Evolutionary conservation across 2,797 vertebrate genomes (phyloP).

Genomic region (Sebastes trivittatus): DNA sequence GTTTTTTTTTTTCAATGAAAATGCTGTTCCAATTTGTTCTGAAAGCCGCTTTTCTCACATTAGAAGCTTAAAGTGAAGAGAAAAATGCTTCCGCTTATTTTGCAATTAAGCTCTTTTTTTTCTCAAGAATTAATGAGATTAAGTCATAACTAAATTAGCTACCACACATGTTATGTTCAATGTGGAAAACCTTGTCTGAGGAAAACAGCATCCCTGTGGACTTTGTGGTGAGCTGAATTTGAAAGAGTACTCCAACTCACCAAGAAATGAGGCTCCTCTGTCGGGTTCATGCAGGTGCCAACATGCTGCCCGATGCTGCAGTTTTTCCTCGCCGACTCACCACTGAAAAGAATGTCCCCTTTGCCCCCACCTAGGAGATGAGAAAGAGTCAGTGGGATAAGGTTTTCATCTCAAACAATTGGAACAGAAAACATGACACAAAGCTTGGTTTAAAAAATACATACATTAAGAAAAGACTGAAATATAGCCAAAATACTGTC

Average conservation of each 20-base stretch:
- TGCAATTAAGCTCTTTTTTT: constrained; percentile 18
- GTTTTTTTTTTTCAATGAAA: background rate
- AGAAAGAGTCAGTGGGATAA: constrained; percentile 65
- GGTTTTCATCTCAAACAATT: background rate
- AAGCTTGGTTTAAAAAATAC: background rate
- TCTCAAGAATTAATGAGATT: constrained; percentile 8
- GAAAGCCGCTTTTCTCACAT: constrained; percentile 42
- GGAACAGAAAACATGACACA: background rate
- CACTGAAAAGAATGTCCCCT: constrained; percentile 50
- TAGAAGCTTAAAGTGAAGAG: constrained; percentile 20
- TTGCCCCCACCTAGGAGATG: constrained; percentile 72
- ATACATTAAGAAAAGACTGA: background rate
- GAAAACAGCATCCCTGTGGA: background rate
- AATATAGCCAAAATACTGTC: background rate
- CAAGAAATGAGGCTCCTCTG: constrained; percentile 82
- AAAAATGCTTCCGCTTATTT: constrained; percentile 7
- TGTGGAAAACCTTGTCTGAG: background rate
- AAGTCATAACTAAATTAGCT: constrained; percentile 15
- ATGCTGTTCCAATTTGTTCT: background rate
- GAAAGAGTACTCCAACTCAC: constrained; percentile 79
- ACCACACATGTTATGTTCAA: background rate
- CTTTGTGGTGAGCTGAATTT: background rate
- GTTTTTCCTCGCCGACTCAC: constrained; percentile 70
- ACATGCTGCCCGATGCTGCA: constrained; percentile 81
- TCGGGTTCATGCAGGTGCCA: constrained; percentile 84